A percentile compares a stretch with the other conserved stretches of the same genome.
Evolutionary conservation across 2,888 invertebrate genomes (phyloP).

Genomic region (Fragum fragum): DNA sequence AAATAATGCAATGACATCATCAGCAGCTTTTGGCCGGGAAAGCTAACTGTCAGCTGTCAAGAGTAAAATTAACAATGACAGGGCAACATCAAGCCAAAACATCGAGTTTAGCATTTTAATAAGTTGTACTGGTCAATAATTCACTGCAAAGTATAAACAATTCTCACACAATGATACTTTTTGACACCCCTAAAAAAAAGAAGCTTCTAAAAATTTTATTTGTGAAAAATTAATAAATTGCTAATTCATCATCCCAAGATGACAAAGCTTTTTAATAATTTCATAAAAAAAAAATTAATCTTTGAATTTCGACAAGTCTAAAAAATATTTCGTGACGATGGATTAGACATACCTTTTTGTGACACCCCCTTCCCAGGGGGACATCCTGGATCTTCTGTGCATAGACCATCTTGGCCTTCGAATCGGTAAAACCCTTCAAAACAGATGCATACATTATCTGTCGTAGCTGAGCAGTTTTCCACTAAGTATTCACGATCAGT

Average conservation of each 20-base stretch:
- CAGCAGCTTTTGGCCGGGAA: too few relatives aligned
- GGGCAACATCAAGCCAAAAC: too few relatives aligned
- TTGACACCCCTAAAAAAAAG: not conserved
- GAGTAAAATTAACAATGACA: too few relatives aligned
- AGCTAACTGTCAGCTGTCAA: too few relatives aligned
- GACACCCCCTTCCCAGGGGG: not conserved
- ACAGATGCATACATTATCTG: constrained; percentile 11
- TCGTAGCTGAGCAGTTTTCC: constrained; percentile 7
- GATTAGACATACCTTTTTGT: constrained; percentile 15
- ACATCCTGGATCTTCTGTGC: not conserved
- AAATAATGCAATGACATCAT: too few relatives aligned
- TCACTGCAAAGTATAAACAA: not conserved
- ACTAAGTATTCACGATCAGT: constrained; percentile 12
- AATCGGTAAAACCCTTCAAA: not conserved
- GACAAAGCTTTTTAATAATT: too few relatives aligned
- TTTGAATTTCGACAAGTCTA: too few relatives aligned
- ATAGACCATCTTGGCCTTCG: not conserved
- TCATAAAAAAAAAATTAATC: too few relatives aligned
- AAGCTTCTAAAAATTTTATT: not conserved
- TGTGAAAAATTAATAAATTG: not conserved
- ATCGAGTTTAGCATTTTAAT: too few relatives aligned
- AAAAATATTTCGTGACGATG: too few relatives aligned
- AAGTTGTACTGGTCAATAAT: too few relatives aligned
- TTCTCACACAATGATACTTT: not conserved
- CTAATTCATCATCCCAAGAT: constrained; percentile 4